These are phyloP conservation scores for Andrena cerasifolii DNA, from an alignment of 1,140 invertebrate genomes.

Conservation along the genomic window DNA sequence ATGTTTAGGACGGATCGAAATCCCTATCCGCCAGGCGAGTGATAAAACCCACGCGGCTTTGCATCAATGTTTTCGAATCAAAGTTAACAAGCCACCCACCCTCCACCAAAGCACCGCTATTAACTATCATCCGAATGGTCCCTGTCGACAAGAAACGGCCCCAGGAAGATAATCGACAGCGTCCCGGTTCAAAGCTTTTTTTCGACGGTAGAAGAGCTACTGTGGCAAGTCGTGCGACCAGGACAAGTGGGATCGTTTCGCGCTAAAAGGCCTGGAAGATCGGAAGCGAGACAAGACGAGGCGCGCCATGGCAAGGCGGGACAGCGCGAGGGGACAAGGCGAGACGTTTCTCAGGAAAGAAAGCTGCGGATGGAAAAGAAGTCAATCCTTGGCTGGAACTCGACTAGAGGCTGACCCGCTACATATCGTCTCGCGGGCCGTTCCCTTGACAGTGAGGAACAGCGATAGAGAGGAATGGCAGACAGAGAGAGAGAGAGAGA, in stretches of 20 bases:
- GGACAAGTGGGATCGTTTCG: background rate
- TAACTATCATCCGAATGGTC: too few relatives aligned
- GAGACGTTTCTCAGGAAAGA: conserved; percentile 73
- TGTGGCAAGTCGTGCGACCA: background rate
- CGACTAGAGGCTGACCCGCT: conserved; percentile 55
- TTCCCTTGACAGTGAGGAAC: conserved; percentile 23
- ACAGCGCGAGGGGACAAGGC: conserved; percentile 21
- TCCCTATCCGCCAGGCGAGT: too few relatives aligned
- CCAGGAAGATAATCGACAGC: background rate
- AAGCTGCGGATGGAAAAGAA: conserved; percentile 70
- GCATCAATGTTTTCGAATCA: too few relatives aligned
- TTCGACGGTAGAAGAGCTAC: background rate
- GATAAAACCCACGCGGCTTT: too few relatives aligned
- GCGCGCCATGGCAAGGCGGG: background rate
- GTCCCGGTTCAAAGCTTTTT: background rate
- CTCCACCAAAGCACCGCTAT: too few relatives aligned
- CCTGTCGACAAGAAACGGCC: too few relatives aligned
- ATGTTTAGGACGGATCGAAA: too few relatives aligned
- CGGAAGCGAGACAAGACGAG: conserved; percentile 7
- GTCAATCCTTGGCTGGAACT: conserved; percentile 63
- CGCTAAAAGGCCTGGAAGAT: conserved; percentile 12
- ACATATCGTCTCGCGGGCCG: conserved; percentile 20
- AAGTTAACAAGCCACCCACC: background rate
- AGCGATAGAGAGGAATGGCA: background rate
- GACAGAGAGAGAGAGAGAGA: too few relatives aligned